Percentiles rank a stretch among this genome's conserved stretches.
Conservation (phyloP, 1,140 invertebrate species). For the Drosophila repletoides region DNA sequence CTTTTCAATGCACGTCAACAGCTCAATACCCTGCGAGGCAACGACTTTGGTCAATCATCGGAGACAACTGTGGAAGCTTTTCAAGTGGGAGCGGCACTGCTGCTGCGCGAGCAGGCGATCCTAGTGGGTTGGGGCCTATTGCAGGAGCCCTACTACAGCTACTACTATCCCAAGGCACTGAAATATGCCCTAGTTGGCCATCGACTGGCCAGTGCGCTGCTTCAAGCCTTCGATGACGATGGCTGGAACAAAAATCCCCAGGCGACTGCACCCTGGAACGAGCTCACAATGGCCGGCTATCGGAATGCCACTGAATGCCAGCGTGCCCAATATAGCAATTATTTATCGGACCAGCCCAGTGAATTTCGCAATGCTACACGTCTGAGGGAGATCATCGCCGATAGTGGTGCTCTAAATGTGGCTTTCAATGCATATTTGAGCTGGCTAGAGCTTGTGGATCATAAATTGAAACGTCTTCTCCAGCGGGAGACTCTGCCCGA, state of each 20-base stretch:
- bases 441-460: conserved; percentile 62
- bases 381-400: conserved; percentile 89
- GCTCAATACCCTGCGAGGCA: conserved; percentile 49
- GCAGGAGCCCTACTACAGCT: conserved; percentile 96
- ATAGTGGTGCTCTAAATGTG: conserved; percentile 85
- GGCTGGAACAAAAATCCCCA: conserved; percentile 88
- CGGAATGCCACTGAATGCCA: conserved; percentile 94
- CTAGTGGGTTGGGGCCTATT: conserved; percentile 96
- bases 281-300: conserved; percentile 93
- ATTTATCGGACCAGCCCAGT: conserved; percentile 53
- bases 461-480: conserved; percentile 21
- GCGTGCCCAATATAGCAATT: conserved; percentile 91
- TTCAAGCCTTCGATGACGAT: conserved; percentile 97
- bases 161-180: conserved; percentile 92
- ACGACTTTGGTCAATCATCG: conserved; percentile 18
- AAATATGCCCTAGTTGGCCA: conserved; percentile 98
- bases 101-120: conserved; percentile 92
- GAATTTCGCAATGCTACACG: conserved; percentile 86
- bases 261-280: conserved; percentile 92
- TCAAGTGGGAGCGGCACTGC: conserved; percentile 48
- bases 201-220: conserved; percentile 96
- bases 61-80: conserved; percentile 43
- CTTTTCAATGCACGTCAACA: conserved; percentile 47
- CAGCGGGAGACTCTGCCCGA: conserved; percentile 57
- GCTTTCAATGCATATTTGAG: conserved; percentile 84